Base-by-base conservation (phyloP, 2,888 invertebrate genomes). In the Melieria omissa region DNA sequence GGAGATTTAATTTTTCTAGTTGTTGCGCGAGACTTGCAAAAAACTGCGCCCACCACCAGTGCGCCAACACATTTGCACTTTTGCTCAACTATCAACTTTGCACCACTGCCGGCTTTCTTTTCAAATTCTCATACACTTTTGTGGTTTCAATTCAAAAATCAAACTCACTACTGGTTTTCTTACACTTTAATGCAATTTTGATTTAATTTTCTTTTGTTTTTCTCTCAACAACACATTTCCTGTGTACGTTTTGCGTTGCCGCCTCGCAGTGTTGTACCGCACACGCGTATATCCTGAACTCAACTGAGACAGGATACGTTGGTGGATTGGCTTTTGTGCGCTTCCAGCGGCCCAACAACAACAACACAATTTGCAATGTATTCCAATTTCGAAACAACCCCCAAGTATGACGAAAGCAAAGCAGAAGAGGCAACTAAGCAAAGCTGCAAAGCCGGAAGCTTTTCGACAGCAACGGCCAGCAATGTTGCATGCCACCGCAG, bases 281-380 rank as follows among this genome's bases (percentile, higher is more conserved):
- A 80, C 84, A 80, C 85, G 83, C 80, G 81, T 81, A 82, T 81
- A 82, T 85, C 83, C 82, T 83, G 82, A 83, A 84, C 85, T 86
- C 85, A 85, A 86, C 86, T 86, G 83, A 83, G 76, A 77, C 78
- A 77, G 72, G 72, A 71, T 70, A 60, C 61, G 63, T 71, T 64
- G 65, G 75, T 72, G 74, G 74, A 80, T 70, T 69, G 67, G 74
- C 29, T 70, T 68, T 71, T 76, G 57, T 64, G 72, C 66, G 49
- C 71, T 71, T 73, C 72, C 66, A 64, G 74, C 71, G 74, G 58
- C 70, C 42, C 44, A 46, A 42, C 29, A 47, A 66, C 57, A 58
- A 58, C 14, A 58, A 49, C 49, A 75, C 76, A 76, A 70, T 58
- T 75, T 74, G 62, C 47, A 54, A 67, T 71, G 76, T 67, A 60